Conservation (phyloP, 2,113 vertebrate species). For the Bombycilla garrulus region DNA sequence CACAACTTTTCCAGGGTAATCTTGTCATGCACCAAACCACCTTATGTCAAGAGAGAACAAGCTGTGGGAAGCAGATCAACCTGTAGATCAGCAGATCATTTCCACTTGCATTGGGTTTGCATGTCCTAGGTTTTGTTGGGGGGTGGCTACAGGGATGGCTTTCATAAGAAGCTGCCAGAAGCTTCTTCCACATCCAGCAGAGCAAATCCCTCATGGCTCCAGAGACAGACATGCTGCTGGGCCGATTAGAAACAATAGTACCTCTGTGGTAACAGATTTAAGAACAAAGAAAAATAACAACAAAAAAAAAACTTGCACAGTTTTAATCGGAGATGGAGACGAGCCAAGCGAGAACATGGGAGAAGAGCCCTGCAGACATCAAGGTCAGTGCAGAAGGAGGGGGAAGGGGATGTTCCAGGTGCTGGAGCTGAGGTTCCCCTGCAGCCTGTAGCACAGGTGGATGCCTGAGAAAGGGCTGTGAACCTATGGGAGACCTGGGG, state of each 20-base stretch:
- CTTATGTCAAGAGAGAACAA: neutral
- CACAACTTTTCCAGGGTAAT: neutral
- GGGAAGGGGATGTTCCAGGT: neutral
- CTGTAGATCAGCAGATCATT: neutral
- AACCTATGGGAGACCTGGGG: neutral
- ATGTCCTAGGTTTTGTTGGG: neutral
- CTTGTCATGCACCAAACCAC: neutral
- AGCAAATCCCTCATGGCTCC: neutral
- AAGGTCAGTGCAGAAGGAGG: neutral
- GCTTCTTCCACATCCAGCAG: neutral
- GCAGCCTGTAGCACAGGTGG: neutral
- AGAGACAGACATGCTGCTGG: rapidly evolving
- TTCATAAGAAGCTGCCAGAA: neutral
- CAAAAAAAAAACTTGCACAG: neutral
- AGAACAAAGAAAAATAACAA: neutral
- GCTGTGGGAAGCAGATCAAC: neutral
- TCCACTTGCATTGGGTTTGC: neutral
- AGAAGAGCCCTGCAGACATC: neutral
- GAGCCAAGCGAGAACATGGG: rapidly evolving
- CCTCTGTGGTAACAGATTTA: neutral
- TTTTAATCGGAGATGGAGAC: neutral
- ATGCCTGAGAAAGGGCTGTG: neutral
- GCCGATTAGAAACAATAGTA: neutral
- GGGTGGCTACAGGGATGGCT: neutral
- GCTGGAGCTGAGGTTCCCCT: neutral